Evolutionary conservation across 2,113 vertebrate species (phyloP), one percentile per base, ranked within the genome.

Genomic region (Carlito syrichta): DNA sequence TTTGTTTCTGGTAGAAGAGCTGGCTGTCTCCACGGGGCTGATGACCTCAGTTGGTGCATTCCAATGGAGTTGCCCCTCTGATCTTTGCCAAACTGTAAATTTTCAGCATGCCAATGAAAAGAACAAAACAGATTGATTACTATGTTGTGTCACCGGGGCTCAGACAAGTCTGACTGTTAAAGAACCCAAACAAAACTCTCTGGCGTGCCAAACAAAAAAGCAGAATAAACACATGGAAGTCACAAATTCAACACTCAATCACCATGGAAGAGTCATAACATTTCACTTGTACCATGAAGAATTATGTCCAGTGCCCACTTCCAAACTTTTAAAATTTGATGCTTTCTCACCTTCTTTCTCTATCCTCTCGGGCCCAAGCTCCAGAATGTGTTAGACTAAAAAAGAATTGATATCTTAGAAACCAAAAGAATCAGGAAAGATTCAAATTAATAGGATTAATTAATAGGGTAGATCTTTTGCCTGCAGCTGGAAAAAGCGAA

Each of bases 131-230:
- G 98, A 98, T 99, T 74, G 99, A 99, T 97, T 98, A 98, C 54
- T 99, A 98, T 95, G 95, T 99, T 22, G 98, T 48, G 54, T 99
- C 35, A 96, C 81, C 35, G 98, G 98, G 45, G 98, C 98, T 88
- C 98, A 99, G 43, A 81, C 98, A 95, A 99, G 99, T 96, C 97
- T 97, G 40, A 96, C 97, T 60, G 89, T 98, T 10, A 97, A 98
- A 99, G 99, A 98, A 97, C 99, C 94, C 98, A 99, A 98, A 98
- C 98, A 94, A 99, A 99, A 96, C 97, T 99, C 69, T 98, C 98
- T 7, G 98, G 97, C 68, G 94, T 98, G 19, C 45, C 98, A 96
- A 99, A 99, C 97, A 98, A 98, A 96, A 99, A 99, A 98, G 78
- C 97, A 40, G 98, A 99, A 98, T 35, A 98, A 99, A 96, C 11